These are phyloP conservation scores for Hoplodrina ambigua DNA, from an alignment of 2,888 invertebrate genomes.

Conservation along the genomic window DNA sequence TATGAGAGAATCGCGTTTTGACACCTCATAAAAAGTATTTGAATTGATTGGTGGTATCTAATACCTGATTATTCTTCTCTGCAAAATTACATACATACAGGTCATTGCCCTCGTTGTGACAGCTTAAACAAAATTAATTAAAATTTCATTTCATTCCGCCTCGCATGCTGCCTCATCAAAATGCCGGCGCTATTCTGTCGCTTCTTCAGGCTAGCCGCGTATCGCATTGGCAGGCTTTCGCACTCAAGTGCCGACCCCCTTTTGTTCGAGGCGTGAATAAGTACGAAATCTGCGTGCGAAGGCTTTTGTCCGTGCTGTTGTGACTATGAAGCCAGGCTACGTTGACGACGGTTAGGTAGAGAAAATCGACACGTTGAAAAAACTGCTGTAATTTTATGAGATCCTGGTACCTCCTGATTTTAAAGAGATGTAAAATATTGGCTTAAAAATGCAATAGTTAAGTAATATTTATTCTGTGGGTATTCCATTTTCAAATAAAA, in stretches of 20 bases:
- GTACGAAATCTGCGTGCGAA: slow-evolving; percentile 61
- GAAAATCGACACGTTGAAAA: slow-evolving; percentile 13
- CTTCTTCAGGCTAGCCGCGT: slow-evolving; percentile 32
- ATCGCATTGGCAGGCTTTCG: slow-evolving; percentile 32
- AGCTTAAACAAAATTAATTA: slow-evolving; percentile 27
- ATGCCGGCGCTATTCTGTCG: slow-evolving; percentile 30
- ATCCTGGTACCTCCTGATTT: slow-evolving; percentile 9
- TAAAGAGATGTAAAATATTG: background rate
- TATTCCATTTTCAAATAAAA: too few species aligned
- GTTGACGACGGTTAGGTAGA: slow-evolving; percentile 18
- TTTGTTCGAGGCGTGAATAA: slow-evolving; percentile 70
- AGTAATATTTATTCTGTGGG: background rate
- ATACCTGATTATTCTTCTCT: background rate
- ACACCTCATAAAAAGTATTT: background rate
- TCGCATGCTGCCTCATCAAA: slow-evolving; percentile 45
- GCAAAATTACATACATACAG: slow-evolving; percentile 7
- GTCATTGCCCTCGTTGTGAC: slow-evolving; percentile 21
- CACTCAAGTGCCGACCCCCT: slow-evolving; percentile 49
- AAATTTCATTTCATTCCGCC: slow-evolving; percentile 35
- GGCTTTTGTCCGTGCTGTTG: slow-evolving; percentile 42
- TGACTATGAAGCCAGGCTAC: slow-evolving; percentile 7
- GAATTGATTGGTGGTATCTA: background rate
- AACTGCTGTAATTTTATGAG: slow-evolving; percentile 11
- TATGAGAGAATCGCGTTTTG: too few species aligned
- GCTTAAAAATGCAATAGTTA: background rate